Base-by-base conservation (phyloP, 2,888 invertebrate species). In the Mythimna albipuncta region DNA sequence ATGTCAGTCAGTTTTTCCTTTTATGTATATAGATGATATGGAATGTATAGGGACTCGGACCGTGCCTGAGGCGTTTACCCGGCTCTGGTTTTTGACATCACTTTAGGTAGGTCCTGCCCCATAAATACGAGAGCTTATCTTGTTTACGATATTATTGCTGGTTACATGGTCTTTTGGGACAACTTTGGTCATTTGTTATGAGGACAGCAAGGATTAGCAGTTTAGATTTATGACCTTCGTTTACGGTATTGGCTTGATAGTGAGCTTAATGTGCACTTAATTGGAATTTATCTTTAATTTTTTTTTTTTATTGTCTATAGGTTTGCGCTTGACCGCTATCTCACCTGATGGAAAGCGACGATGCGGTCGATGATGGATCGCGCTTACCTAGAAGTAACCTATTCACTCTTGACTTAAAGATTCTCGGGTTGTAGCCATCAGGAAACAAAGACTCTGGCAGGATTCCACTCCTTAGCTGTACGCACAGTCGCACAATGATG, bases 61-160 rank as follows among this genome's bases (percentile, higher is more conserved):
- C 93, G 88, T 87, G 93, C 93, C 92, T 73, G 71, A 69, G 91
- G 94, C 91, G 61, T 83, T 85, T 84, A 88, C 88, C 87, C 87
- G 85, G 86, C 86, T 89, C 87, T 88, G 89, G 89, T 93, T 93
- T 94, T 93, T 91, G 91, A 90, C 87, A 81, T 83, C 87, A 87
- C 87, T 87, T 91, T 89, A 87, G 86, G 85, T 89, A 83, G 69
- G 41, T 70, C 54, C 75, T 64, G 81, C 83, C 84, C 83, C 89
- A 90, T 92, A 92, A 91, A 92, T 91, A 91, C 87, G 73, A 89
- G 84, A 81, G 91, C 91, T 94, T 94, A 94, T 94, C 94, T 93
- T 92, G 89, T 93, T 93, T 92, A 91, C 88, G 90, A 91, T 92
- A 91, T 88, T 89, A 91, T 91, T 92, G 89, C 91, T 90, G 87